Evolutionary conservation across 2,888 invertebrate genomes (phyloP).

Genomic region (Entomobrya multifasciata): DNA sequence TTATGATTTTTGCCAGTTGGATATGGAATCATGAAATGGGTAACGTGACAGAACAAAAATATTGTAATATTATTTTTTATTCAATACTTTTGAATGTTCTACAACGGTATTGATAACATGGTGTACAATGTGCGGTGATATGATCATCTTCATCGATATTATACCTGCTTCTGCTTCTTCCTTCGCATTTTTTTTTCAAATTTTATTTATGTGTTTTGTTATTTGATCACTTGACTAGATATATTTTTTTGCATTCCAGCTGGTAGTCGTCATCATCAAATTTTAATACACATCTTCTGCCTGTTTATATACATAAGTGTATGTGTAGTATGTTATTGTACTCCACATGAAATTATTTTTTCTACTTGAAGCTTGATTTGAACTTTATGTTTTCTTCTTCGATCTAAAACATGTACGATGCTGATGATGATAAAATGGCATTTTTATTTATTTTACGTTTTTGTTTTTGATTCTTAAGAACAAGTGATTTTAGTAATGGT

Average conservation of each 20-base stretch:
- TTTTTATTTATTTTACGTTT: background rate
- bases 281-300: too few relatives aligned
- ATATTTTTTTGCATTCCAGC: constrained; percentile 7
- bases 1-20: background rate
- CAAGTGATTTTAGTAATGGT: background rate
- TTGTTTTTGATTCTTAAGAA: background rate
- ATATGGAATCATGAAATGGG: background rate
- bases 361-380: background rate
- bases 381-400: background rate
- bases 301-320: too few relatives aligned
- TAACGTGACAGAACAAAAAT: background rate
- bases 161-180: background rate
- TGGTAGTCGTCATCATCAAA: background rate
- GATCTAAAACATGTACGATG: background rate
- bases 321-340: too few relatives aligned
- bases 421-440: background rate
- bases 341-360: background rate
- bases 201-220: background rate
- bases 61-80: background rate
- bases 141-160: background rate
- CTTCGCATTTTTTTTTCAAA: background rate
- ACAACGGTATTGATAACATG: background rate
- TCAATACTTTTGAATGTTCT: background rate
- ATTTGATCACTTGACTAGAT: too few relatives aligned
- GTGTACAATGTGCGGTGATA: background rate